These are phyloP conservation scores for Nysson spinosus DNA, from an alignment of 2,888 invertebrate species.

Conservation along the genomic window DNA sequence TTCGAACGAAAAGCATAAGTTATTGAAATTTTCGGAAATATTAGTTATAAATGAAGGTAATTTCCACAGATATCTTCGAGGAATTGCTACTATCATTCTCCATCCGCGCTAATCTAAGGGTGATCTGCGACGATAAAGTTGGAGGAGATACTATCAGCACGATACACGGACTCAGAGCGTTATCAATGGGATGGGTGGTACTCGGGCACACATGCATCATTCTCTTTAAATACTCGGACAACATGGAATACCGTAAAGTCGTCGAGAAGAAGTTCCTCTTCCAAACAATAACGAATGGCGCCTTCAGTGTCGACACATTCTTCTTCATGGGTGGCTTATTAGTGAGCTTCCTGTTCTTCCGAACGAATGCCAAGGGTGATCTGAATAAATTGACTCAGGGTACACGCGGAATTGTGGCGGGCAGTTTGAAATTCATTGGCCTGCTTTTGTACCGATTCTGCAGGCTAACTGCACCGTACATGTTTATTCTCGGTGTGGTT, in stretches of 20 bases:
- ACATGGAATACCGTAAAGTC: slow-evolving; percentile 78
- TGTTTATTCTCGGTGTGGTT: slow-evolving; percentile 89
- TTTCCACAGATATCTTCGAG: slow-evolving; percentile 66
- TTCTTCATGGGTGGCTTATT: slow-evolving; percentile 84
- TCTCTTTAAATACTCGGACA: slow-evolving; percentile 91
- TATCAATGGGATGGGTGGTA: slow-evolving; percentile 78
- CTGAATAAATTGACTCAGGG: slow-evolving; percentile 80
- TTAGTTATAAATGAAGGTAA: not conserved
- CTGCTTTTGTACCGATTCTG: slow-evolving; percentile 84
- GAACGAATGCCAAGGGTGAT: slow-evolving; percentile 79
- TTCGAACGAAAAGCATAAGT: too few relatives aligned
- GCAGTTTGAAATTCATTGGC: slow-evolving; percentile 82
- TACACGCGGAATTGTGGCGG: slow-evolving; percentile 71
- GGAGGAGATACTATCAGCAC: slow-evolving; percentile 77
- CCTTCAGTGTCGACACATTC: slow-evolving; percentile 77
- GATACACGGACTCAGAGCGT: slow-evolving; percentile 75
- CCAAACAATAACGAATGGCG: slow-evolving; percentile 76
- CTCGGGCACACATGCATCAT: slow-evolving; percentile 81
- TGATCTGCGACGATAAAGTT: slow-evolving; percentile 74
- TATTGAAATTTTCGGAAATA: not conserved
- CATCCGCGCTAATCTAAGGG: slow-evolving; percentile 70
- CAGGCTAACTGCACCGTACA: slow-evolving; percentile 88
- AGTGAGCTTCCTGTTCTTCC: slow-evolving; percentile 91
- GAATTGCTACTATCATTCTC: slow-evolving; percentile 76
- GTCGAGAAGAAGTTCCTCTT: slow-evolving; percentile 76